phyloP scores from a whole-genome alignment of 2,888 invertebrate genomes.

The Diloba caeruleocephala region DNA sequence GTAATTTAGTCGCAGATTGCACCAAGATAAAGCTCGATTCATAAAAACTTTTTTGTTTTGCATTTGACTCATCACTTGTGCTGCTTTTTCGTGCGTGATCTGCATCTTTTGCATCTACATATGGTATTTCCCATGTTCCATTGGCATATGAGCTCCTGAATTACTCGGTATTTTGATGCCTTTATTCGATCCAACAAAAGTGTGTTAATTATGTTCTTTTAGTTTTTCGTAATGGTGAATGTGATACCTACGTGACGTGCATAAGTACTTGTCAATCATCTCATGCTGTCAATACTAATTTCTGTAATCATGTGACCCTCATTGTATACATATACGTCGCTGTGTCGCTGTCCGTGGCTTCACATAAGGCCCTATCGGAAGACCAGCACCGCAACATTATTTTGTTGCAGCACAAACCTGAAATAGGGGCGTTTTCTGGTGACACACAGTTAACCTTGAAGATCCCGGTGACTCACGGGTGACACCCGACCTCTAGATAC shows the following conservation, averaged over 20 bases:
- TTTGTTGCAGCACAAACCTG: no score
- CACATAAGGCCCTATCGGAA: no score
- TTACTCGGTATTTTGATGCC: conserved; percentile 13
- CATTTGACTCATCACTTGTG: conserved; percentile 22
- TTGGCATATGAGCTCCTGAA: background rate
- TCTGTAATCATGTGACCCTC: no score
- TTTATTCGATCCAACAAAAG: conserved; percentile 14
- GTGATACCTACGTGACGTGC: conserved; percentile 15
- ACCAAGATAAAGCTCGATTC: conserved; percentile 37
- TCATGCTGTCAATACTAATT: no score
- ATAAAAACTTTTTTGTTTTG: conserved; percentile 30
- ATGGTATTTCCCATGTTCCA: conserved; percentile 18
- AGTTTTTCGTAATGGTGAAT: conserved; percentile 13
- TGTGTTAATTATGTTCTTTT: conserved; percentile 8
- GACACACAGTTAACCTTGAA: no score
- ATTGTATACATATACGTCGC: no score
- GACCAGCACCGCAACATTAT: no score
- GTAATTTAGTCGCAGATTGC: conserved; percentile 27
- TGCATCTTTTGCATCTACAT: background rate
- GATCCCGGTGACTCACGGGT: no score
- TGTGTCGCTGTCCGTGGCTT: no score
- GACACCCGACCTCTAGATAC: no score
- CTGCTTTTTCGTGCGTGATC: conserved; percentile 8
- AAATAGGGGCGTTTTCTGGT: no score
- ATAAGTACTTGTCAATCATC: conserved; percentile 15